Conservation (phyloP, 2,113 vertebrate genomes). For the Eupsittula cactorum region DNA sequence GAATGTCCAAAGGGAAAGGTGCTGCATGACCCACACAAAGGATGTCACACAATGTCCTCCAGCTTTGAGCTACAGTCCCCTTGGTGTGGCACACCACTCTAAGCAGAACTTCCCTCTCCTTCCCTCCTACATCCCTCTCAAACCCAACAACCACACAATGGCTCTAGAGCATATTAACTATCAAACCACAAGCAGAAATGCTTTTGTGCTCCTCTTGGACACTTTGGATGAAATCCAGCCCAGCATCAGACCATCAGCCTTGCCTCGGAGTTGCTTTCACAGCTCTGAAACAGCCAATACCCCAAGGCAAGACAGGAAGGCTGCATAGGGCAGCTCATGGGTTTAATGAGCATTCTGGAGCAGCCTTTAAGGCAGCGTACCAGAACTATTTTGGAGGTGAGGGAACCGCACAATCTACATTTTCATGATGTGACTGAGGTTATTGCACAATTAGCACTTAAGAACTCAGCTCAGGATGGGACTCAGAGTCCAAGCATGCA, state of each 20-base stretch:
- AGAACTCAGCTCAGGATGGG: not conserved
- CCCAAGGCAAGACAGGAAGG: not conserved
- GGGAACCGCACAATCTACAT: not conserved
- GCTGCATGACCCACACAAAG: not conserved
- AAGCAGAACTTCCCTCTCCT: not conserved
- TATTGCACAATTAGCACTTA: not conserved
- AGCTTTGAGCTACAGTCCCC: not conserved
- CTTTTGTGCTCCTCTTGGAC: not conserved
- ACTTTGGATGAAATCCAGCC: not conserved
- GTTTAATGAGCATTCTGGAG: not conserved
- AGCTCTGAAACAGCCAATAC: not conserved
- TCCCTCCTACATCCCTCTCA: not conserved
- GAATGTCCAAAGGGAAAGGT: not conserved
- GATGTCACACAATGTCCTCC: not conserved
- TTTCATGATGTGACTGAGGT: not conserved
- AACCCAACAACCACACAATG: fast-evolving
- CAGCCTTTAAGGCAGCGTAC: not conserved
- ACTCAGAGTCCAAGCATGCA: not conserved
- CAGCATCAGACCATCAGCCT: not conserved
- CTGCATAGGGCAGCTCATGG: not conserved
- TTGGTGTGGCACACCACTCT: too few species aligned
- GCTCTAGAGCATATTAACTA: not conserved
- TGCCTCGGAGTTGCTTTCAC: not conserved
- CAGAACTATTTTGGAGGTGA: not conserved
- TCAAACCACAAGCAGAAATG: not conserved